These are phyloP conservation scores for Ptychobarbus kaznakovi DNA, from an alignment of 2,797 vertebrate species.

Conservation along the genomic window DNA sequence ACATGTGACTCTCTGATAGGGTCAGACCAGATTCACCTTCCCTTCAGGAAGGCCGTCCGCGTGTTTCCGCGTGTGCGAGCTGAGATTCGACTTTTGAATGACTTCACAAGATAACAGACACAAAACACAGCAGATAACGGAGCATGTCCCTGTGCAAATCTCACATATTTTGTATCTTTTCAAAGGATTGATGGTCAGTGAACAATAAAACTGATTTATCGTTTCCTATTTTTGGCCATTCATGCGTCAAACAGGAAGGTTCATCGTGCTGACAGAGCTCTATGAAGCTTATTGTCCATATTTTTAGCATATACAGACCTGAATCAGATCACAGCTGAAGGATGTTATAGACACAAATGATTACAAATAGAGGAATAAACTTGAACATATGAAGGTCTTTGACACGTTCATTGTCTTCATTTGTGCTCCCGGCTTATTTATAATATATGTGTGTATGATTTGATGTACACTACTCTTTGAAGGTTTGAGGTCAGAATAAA, in stretches of 20 bases:
- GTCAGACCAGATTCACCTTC: conserved; percentile 30
- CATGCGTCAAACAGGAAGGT: conserved; percentile 69
- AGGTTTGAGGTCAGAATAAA: neutral
- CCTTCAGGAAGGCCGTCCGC: conserved; percentile 35
- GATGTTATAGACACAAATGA: neutral
- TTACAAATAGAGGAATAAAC: neutral
- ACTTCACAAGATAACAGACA: conserved; percentile 30
- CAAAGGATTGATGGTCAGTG: conserved; percentile 9
- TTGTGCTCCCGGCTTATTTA: conserved; percentile 28
- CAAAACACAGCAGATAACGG: conserved; percentile 28
- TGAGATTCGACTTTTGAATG: conserved; percentile 23
- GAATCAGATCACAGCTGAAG: neutral
- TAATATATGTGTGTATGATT: conserved; percentile 4
- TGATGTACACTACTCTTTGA: neutral
- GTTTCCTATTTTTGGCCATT: conserved; percentile 52
- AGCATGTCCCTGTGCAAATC: conserved; percentile 46
- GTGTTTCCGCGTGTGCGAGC: conserved; percentile 35
- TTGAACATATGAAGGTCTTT: conserved; percentile 19
- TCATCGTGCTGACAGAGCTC: neutral
- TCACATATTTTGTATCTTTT: neutral
- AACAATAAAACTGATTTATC: conserved; percentile 63
- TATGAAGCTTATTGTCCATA: neutral
- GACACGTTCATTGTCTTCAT: conserved; percentile 25
- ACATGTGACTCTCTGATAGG: conserved; percentile 24
- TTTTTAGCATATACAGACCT: neutral